A percentile compares a stretch with the other conserved stretches of the same genome.
Evolutionary conservation across 2,888 invertebrate species (phyloP).

Genomic region (Eulithis testata): DNA sequence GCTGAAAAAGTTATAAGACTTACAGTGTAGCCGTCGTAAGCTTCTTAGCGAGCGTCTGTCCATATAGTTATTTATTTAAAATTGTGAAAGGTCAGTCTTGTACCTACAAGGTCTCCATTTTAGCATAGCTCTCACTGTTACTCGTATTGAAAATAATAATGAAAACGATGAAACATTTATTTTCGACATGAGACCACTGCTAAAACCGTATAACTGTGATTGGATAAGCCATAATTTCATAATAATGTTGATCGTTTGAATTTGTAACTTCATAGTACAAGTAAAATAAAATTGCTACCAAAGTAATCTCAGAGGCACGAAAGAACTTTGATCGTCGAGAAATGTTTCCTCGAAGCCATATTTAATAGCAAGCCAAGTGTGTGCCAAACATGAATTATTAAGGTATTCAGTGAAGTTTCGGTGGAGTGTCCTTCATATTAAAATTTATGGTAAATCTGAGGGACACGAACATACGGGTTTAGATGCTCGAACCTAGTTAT

Average conservation of each 20-base stretch:
- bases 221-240: not conserved
- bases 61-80: not conserved
- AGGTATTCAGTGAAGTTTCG: constrained; percentile 25
- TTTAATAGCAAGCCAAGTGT: constrained; percentile 24
- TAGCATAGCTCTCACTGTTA: no score
- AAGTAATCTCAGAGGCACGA: constrained; percentile 13
- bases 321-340: constrained; percentile 24
- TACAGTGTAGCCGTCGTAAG: constrained; percentile 53
- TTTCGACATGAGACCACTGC: no score
- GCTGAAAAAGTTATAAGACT: constrained; percentile 55
- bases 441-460: constrained; percentile 32
- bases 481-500: constrained; percentile 23
- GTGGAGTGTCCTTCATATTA: constrained; percentile 28
- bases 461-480: constrained; percentile 18
- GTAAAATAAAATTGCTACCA: constrained; percentile 13
- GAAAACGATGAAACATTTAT: no score
- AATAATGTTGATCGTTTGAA: not conserved
- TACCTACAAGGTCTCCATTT: no score
- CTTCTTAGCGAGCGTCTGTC: constrained; percentile 42
- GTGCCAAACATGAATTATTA: constrained; percentile 30
- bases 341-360: constrained; percentile 26
- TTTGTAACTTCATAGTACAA: not conserved
- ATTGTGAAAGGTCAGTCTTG: no score
- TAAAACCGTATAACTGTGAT: no score
- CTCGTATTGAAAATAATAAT: no score